Evolutionary conservation across 2,797 vertebrate genomes (phyloP).

Genomic region (Molossus alvarezi): DNA sequence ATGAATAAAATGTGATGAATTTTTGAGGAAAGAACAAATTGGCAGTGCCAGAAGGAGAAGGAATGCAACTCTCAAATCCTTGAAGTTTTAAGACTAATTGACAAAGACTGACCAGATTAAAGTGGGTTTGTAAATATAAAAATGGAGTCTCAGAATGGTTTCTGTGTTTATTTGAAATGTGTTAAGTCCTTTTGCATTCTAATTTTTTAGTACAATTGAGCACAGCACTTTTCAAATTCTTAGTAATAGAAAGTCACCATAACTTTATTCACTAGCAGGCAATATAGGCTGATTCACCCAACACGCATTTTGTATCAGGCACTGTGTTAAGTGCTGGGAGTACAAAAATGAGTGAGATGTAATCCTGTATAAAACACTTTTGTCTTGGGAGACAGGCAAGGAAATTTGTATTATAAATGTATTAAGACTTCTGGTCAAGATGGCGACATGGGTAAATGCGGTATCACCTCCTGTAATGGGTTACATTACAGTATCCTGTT

Average conservation of each 20-base stretch:
- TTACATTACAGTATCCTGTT: not conserved
- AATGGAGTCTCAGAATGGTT: not conserved
- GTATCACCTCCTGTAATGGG: too few species aligned
- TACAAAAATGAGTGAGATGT: not conserved
- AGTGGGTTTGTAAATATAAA: conserved; percentile 46
- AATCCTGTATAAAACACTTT: not conserved
- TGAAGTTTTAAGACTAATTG: conserved; percentile 47
- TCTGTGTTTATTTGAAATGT: conserved; percentile 59
- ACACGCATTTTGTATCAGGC: not conserved
- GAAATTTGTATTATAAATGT: conserved; percentile 12
- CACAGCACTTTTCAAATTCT: not conserved
- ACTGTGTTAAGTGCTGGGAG: not conserved
- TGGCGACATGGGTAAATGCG: too few species aligned
- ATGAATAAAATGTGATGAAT: conserved; percentile 37
- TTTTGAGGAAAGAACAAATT: conserved; percentile 59
- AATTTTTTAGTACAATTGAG: conserved; percentile 8
- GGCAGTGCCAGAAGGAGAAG: not conserved
- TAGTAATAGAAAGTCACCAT: not conserved
- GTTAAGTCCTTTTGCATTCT: not conserved
- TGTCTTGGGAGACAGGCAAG: not conserved
- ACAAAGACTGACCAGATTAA: conserved; percentile 41
- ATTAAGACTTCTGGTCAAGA: not conserved
- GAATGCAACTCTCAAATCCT: not conserved
- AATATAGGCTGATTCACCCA: not conserved
- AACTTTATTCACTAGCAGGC: conserved; percentile 3